These are phyloP conservation scores for Chloroceryle amazona DNA, from an alignment of 2,797 vertebrate genomes.

Conservation along the genomic window DNA sequence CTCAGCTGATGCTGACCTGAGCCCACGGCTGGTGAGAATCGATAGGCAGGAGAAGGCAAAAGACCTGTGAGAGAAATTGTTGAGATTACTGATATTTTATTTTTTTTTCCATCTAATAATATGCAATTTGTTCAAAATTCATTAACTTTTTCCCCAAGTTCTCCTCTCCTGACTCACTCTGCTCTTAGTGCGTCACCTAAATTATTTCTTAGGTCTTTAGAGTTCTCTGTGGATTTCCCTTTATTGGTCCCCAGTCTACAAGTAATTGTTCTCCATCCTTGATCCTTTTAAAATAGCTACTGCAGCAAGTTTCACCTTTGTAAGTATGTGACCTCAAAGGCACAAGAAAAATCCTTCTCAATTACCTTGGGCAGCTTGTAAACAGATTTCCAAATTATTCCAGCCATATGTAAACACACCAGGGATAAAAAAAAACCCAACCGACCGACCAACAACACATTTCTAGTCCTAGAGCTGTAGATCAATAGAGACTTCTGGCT, in stretches of 20 bases:
- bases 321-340: background rate
- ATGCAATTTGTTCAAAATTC: background rate
- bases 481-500: background rate
- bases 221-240: background rate
- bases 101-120: background rate
- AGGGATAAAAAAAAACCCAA: background rate
- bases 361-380: background rate
- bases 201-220: background rate
- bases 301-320: slow-evolving; percentile 26
- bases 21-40: fast-evolving
- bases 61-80: fast-evolving
- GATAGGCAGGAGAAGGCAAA: fast-evolving
- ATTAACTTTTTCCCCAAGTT: background rate
- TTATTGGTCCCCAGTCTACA: background rate
- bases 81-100: background rate
- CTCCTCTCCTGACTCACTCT: background rate
- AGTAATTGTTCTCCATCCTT: background rate
- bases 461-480: background rate
- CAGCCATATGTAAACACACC: background rate
- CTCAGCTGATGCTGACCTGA: background rate
- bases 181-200: background rate
- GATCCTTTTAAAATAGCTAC: background rate
- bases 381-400: background rate
- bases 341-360: slow-evolving; percentile 3
- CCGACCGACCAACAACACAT: background rate